Evolutionary conservation across 2,888 invertebrate species (phyloP).

Genomic region (Eurytoma californica): DNA sequence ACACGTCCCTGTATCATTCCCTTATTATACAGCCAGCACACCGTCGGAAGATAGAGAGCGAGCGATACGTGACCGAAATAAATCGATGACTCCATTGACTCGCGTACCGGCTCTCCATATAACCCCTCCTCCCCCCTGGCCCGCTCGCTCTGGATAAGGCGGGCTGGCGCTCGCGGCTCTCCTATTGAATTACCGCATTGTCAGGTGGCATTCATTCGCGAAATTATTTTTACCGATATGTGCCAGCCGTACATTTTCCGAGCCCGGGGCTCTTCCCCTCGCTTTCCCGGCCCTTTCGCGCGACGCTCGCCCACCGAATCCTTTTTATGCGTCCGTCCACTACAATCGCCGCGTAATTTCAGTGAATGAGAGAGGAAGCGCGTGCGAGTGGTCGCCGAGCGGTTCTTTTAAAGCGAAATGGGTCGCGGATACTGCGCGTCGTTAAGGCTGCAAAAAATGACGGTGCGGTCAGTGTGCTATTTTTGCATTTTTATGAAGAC

Average conservation of each 20-base stretch:
- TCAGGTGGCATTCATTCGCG: constrained; percentile 48
- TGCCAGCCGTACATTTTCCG: background rate
- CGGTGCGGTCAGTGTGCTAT: background rate
- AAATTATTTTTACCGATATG: constrained; percentile 48
- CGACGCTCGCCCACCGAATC: constrained; percentile 21
- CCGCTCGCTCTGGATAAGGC: constrained; percentile 17
- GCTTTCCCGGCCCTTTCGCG: background rate
- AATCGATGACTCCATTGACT: constrained; percentile 60
- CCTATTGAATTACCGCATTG: constrained; percentile 49
- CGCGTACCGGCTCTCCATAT: constrained; percentile 39
- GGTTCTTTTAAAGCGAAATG: constrained; percentile 27
- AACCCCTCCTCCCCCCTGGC: background rate
- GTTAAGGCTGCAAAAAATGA: constrained; percentile 26
- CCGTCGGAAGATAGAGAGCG: constrained; percentile 48
- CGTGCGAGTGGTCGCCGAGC: constrained; percentile 13
- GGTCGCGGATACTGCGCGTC: background rate
- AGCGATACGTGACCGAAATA: constrained; percentile 63
- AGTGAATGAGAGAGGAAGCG: constrained; percentile 6
- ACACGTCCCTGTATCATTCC: background rate
- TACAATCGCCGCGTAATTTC: constrained; percentile 39
- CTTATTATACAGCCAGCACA: constrained; percentile 35
- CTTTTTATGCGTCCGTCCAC: constrained; percentile 18
- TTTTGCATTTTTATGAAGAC: no score
- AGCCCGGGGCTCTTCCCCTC: background rate
- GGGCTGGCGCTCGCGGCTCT: background rate